Percentiles rank a stretch among this genome's conserved stretches.
Conservation (phyloP, 2,797 vertebrate genomes). For the Takifugu rubripes region DNA sequence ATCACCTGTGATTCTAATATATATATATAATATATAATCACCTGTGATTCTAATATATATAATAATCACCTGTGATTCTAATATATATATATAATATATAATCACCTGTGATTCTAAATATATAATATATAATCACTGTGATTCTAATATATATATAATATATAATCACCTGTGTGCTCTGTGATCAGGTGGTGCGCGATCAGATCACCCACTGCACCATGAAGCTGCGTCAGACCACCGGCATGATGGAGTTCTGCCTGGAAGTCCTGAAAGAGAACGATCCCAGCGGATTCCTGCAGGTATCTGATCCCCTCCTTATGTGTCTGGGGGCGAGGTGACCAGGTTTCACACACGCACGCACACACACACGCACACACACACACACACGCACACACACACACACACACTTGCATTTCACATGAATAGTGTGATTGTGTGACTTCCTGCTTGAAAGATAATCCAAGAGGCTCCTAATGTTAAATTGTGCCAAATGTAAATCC, state of each 20-base stretch:
- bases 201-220: slow-evolving; percentile 98
- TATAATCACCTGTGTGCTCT: no score
- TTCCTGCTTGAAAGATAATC: slow-evolving; percentile 8
- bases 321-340: no score
- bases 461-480: slow-evolving; percentile 5
- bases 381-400: slow-evolving; percentile 4
- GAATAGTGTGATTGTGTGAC: slow-evolving; percentile 49
- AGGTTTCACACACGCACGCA: no score
- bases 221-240: slow-evolving; percentile 95
- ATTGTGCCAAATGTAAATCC: not conserved
- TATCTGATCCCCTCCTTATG: slow-evolving; percentile 43
- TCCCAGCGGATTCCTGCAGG: slow-evolving; percentile 95
- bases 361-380: not conserved
- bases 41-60: no score
- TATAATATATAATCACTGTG: no score
- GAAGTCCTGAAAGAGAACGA: slow-evolving; percentile 98
- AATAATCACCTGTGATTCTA: no score
- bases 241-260: slow-evolving; percentile 97
- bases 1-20: no score
- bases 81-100: no score
- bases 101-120: no score
- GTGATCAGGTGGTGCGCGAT: slow-evolving; percentile 89
- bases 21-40: no score
- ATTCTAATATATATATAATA: no score
- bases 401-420: slow-evolving; percentile 22